Base-by-base conservation (phyloP, 2,888 invertebrate species). In the Pammene fasciana region DNA sequence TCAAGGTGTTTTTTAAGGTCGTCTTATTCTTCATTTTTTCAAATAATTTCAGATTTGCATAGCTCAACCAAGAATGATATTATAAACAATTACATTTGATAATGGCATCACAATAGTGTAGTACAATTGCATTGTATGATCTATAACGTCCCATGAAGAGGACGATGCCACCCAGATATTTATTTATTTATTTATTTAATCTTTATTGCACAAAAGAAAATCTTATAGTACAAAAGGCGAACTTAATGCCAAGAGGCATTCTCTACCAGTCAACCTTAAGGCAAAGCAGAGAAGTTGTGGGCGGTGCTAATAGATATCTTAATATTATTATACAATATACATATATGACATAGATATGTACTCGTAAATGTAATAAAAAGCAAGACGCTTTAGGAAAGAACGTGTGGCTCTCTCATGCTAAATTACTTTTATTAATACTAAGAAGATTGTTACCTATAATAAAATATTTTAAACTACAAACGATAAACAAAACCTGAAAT, bases 121-220 rank as follows among this genome's bases (percentile, higher is more conserved):
- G 11, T 48, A 26, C 26, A 26, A 48, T 61, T 48, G 36, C 11
- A 48, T 38, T 41, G 16, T 36, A 18, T 9, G 13, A 16, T 2
- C 41, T 38, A 18, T 14, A 34, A 34, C 5, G 57, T 50, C 61
- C 16, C 48, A 48, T 48, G 48, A 38, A 48, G 61, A 34, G 7
- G 4, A n/a, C 16, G 48, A 50, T 61, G 13, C 61, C 61, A 61
- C 48, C 48, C 48, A 61, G 60, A 61, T n/a, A n/a, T n/a, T n/a
- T n/a, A n/a, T n/a, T n/a, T n/a, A n/a, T n/a, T n/a, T n/a, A n/a
- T n/a, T n/a, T n/a, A n/a, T n/a, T n/a, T n/a, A n/a, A n/a, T n/a
- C n/a, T n/a, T n/a, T n/a, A n/a, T n/a, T n/a, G n/a, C n/a, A n/a
- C n/a, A n/a, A n/a, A n/a, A n/a, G n/a, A n/a, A n/a, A n/a, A n/a